Conservation (phyloP, 2,888 invertebrate species). For the Epinotia bilunana region DNA sequence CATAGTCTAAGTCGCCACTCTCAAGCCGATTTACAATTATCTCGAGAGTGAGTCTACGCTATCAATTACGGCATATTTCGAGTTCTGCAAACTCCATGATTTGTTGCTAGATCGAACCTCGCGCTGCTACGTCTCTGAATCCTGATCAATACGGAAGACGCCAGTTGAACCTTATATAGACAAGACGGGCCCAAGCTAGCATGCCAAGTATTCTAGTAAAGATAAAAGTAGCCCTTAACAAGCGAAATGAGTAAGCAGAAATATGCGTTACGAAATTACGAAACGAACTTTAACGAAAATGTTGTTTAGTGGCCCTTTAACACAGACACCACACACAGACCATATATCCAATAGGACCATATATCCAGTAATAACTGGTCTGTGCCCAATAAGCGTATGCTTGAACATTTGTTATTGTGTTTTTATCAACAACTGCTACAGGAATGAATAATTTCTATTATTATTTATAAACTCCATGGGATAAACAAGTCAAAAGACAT, state of each 20-base stretch:
- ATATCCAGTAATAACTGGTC: no score
- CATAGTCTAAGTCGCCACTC: background rate
- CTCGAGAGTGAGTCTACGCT: constrained; percentile 19
- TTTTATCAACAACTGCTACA: background rate
- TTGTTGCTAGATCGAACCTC: constrained; percentile 34
- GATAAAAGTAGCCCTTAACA: constrained; percentile 53
- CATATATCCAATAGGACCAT: no score
- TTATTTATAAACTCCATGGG: no score
- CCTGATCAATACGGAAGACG: constrained; percentile 54
- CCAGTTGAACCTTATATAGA: constrained; percentile 52
- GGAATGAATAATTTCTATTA: constrained; percentile 4
- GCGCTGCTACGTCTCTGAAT: constrained; percentile 41
- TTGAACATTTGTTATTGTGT: background rate
- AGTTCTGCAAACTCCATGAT: constrained; percentile 19
- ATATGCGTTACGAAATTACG: background rate
- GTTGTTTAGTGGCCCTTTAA: background rate
- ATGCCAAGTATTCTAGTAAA: constrained; percentile 49
- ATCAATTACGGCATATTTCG: constrained; percentile 46
- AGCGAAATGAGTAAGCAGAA: constrained; percentile 48
- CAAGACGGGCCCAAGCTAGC: constrained; percentile 45
- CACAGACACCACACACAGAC: no score
- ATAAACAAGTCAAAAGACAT: background rate
- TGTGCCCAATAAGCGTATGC: no score
- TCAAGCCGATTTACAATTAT: constrained; percentile 22
- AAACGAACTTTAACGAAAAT: background rate